Conservation (phyloP, 2,113 vertebrate species). For the Corydoras sp. region DNA sequence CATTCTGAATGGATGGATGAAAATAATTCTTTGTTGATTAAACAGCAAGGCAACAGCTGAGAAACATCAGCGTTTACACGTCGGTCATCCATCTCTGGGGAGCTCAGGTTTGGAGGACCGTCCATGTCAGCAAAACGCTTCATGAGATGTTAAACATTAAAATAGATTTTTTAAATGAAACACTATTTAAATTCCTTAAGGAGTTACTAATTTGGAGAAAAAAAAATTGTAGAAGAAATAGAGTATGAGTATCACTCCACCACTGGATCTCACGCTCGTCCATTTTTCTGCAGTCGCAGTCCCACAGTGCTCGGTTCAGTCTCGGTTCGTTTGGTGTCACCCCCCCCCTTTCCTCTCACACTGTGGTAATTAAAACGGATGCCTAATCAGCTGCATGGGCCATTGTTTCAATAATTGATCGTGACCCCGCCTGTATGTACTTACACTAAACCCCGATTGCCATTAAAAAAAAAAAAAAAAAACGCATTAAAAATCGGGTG, state of each 20-base stretch:
- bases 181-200: too few relatives aligned
- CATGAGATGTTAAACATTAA: too few relatives aligned
- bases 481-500: conserved; percentile 10
- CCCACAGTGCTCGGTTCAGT: conserved; percentile 20
- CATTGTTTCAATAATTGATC: conserved; percentile 53
- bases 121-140: too few relatives aligned
- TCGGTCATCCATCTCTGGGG: too few relatives aligned
- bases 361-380: conserved; percentile 48
- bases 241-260: neutral
- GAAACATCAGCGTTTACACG: too few relatives aligned
- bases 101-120: too few relatives aligned
- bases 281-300: conserved; percentile 36
- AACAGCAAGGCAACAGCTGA: too few relatives aligned
- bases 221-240: neutral
- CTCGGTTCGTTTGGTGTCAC: conserved; percentile 37
- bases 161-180: too few relatives aligned
- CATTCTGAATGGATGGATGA: too few relatives aligned
- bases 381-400: conserved; percentile 43
- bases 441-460: conserved; percentile 23
- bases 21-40: too few relatives aligned
- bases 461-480: conserved; percentile 5
- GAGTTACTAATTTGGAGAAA: neutral
- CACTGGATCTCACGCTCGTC: conserved; percentile 30
- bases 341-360: conserved; percentile 26
- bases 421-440: conserved; percentile 39